phyloP scores from a whole-genome alignment of 2,113 vertebrate genomes.

The Scophthalmus maximus region DNA sequence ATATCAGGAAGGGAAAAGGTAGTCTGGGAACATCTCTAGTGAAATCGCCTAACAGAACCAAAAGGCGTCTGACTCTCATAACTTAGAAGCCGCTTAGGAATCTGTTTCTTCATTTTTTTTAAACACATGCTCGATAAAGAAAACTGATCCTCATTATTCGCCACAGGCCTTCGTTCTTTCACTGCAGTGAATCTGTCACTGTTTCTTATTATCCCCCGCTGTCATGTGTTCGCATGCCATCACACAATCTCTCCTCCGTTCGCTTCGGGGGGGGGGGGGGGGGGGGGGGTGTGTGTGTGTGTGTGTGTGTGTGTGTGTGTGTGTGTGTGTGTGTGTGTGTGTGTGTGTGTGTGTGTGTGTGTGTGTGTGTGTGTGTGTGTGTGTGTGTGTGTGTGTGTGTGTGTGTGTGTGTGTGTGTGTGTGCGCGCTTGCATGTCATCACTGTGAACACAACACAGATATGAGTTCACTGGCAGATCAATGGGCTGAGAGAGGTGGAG shows the following conservation, averaged over 20 bases:
- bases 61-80: too few species aligned
- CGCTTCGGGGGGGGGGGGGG: neutral
- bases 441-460: slow-evolving; percentile 23
- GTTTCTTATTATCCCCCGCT: neutral
- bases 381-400: neutral
- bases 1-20: too few species aligned
- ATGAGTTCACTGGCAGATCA: slow-evolving; percentile 38
- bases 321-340: neutral
- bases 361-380: neutral
- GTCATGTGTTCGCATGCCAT: slow-evolving; percentile 1
- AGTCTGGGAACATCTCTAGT: too few species aligned
- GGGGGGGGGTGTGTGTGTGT: neutral
- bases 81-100: neutral
- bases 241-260: slow-evolving; percentile 21
- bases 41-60: too few species aligned
- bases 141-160: too few species aligned
- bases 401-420: neutral
- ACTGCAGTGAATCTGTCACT: neutral
- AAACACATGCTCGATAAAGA: too few species aligned
- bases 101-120: too few species aligned
- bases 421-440: slow-evolving; percentile 25
- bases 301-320: neutral
- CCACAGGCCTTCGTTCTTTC: neutral
- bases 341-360: neutral
- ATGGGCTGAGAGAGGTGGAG: slow-evolving; percentile 28